Conservation (phyloP, 2,797 vertebrate species). For the Gymnothorax javanicus region DNA sequence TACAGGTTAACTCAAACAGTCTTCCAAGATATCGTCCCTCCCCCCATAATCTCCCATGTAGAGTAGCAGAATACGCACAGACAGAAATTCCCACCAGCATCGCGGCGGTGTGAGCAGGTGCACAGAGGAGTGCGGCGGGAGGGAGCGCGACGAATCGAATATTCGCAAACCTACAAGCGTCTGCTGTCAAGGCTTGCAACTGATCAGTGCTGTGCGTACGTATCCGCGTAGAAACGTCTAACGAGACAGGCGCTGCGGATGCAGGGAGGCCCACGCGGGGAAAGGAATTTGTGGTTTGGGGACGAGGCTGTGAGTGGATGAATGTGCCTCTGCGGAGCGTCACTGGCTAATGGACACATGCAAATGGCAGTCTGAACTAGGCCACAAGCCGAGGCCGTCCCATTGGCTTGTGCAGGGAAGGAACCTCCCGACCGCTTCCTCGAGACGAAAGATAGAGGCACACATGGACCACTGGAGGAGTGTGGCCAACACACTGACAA, state of each 20-base stretch:
- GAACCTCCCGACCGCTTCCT: background rate
- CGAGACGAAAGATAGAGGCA: background rate
- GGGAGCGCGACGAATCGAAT: constrained; percentile 5
- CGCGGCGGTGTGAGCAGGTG: constrained; percentile 47
- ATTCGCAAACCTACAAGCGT: background rate
- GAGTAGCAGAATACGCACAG: constrained; percentile 44
- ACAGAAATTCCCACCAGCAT: constrained; percentile 30
- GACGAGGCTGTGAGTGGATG: background rate
- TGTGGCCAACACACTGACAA: constrained; percentile 32
- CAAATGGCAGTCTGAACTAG: background rate
- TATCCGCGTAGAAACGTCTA: background rate
- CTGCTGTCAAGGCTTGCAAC: background rate
- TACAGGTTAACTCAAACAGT: constrained; percentile 68
- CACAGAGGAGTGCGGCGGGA: constrained; percentile 18
- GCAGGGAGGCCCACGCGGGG: background rate
- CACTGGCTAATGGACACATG: background rate
- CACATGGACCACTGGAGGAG: background rate
- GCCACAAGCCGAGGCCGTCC: background rate
- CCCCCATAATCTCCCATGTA: constrained; percentile 66
- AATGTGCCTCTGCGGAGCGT: background rate
- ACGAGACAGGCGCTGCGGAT: background rate
- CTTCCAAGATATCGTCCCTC: constrained; percentile 62
- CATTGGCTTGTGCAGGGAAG: background rate
- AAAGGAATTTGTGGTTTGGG: background rate
- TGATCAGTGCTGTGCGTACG: background rate